These are phyloP conservation scores for Oryzias celebensis DNA, from an alignment of 2,113 vertebrate species.

Conservation along the genomic window DNA sequence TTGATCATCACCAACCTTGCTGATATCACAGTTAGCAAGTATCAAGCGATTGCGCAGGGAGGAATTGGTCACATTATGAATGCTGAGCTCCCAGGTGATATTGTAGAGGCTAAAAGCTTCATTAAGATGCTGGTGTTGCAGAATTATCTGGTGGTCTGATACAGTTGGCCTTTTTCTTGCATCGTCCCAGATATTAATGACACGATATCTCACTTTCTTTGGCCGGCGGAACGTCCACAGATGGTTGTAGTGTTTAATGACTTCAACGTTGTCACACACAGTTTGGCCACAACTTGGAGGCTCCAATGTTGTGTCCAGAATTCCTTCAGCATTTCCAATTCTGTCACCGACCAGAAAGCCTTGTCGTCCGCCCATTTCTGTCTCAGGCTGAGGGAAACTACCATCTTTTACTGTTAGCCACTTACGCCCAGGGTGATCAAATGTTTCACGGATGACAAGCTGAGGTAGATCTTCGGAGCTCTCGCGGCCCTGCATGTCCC, in stretches of 20 bases:
- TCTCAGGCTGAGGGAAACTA: slow-evolving; percentile 82
- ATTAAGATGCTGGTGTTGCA: slow-evolving; percentile 91
- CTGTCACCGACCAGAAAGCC: slow-evolving; percentile 66
- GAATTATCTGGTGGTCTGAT: slow-evolving; percentile 88
- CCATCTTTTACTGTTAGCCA: slow-evolving; percentile 95
- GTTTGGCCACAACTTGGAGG: slow-evolving; percentile 95
- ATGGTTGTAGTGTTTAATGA: slow-evolving; percentile 91
- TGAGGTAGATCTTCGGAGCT: slow-evolving; percentile 84
- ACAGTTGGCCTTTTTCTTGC: slow-evolving; percentile 83
- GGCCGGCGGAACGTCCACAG: slow-evolving; percentile 85
- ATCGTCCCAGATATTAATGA: slow-evolving; percentile 90
- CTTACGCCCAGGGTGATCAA: slow-evolving; percentile 85
- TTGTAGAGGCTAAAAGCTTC: slow-evolving; percentile 91
- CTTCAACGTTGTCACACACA: slow-evolving; percentile 88
- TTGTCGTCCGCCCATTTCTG: slow-evolving; percentile 73
- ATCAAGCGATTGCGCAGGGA: slow-evolving; percentile 89
- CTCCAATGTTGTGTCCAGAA: slow-evolving; percentile 87
- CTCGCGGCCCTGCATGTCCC: slow-evolving; percentile 84
- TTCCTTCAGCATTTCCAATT: slow-evolving; percentile 65
- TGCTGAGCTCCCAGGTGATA: slow-evolving; percentile 94
- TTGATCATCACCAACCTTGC: slow-evolving; percentile 88
- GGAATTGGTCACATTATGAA: slow-evolving; percentile 89
- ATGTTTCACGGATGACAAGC: slow-evolving; percentile 91
- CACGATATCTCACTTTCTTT: slow-evolving; percentile 90
- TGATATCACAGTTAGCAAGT: slow-evolving; percentile 95